phyloP scores from a whole-genome alignment of 2,797 vertebrate genomes.

The Hipposideros larvatus region DNA sequence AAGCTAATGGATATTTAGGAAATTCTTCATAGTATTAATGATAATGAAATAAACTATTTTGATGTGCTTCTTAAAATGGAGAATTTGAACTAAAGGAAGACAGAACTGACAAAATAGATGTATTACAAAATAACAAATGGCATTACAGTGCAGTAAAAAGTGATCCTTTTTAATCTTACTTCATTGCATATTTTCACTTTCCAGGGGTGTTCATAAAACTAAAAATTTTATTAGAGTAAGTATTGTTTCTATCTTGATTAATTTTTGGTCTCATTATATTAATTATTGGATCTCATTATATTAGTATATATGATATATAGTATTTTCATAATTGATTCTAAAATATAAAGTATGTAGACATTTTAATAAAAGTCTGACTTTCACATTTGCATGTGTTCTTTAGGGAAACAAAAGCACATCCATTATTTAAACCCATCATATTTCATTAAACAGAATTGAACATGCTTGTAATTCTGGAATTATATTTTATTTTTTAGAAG shows the following conservation, averaged over 20 bases:
- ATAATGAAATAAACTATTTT: conserved; percentile 61
- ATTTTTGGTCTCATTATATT: background rate
- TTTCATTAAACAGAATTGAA: conserved; percentile 67
- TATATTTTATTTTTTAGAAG: conserved; percentile 83
- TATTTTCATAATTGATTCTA: conserved; percentile 79
- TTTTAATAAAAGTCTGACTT: conserved; percentile 73
- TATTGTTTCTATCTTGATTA: conserved; percentile 78
- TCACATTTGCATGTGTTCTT: conserved; percentile 74
- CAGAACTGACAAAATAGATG: conserved; percentile 71
- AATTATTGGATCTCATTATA: background rate
- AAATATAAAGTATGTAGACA: conserved; percentile 73
- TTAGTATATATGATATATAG: conserved; percentile 45
- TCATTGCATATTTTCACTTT: conserved; percentile 67
- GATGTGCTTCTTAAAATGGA: conserved; percentile 35
- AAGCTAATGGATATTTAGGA: conserved; percentile 58
- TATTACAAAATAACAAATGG: conserved; percentile 64
- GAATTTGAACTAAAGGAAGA: conserved; percentile 56
- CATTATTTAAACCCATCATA: conserved; percentile 62
- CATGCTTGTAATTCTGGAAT: conserved; percentile 46
- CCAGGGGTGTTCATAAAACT: conserved; percentile 72
- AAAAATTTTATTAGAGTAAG: conserved; percentile 85
- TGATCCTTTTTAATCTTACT: conserved; percentile 72
- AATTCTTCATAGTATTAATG: conserved; percentile 52
- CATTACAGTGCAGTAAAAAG: conserved; percentile 14
- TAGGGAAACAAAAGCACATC: conserved; percentile 71